Base-by-base conservation (phyloP, 2,888 invertebrate species). In the Xylota sylvarum region DNA sequence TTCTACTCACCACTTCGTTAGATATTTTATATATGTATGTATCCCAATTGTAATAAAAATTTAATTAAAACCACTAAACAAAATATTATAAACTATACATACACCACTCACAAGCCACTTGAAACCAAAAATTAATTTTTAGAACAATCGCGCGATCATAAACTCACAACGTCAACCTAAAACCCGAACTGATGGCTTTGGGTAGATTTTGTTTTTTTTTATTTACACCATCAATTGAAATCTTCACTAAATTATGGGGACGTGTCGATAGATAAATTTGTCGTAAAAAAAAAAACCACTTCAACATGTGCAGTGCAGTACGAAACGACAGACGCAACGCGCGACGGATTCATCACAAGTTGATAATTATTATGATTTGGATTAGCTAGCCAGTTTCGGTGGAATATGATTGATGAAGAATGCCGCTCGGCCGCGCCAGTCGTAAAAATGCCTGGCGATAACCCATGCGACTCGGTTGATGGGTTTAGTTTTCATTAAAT, bases 211-310 rank as follows among this genome's bases (percentile, higher is more conserved):
- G 4, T 23, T n/a, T n/a, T 35, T 5, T 19, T 9, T 12, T n/a
- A 17, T 37, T 46, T 7, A 14, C n/a, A 56, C 27, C 17, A 19
- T 12, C 6, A 69, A 69, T 30, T 56, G 17, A 55, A 50, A 55
- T 30, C 32, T n/a, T 17, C 37, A 37, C 19, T 35, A 12, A n/a
- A 23, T 23, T 72, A n/a, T 35, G 9, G 5, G n/a, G 14, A 23
- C 48, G 43, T 7, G 17, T 30, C 5, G 19, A 23, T 48, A 62
- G 70, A 79, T 79, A 70, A 79, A 70, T 62, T 70, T 79, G 78
- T 79, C 78, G 55, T 70, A 46, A 79, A 70, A 64, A 35, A 35
- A 35, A 7, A 7, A 35, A 35, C 5, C 37, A 37, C 35, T 6
- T 35, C 23, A 35, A 1, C 35, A 37, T 37, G 23, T 50, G 32